phyloP scores from a whole-genome alignment of 1,140 invertebrate species.

The Brachionus paranguensis region DNA sequence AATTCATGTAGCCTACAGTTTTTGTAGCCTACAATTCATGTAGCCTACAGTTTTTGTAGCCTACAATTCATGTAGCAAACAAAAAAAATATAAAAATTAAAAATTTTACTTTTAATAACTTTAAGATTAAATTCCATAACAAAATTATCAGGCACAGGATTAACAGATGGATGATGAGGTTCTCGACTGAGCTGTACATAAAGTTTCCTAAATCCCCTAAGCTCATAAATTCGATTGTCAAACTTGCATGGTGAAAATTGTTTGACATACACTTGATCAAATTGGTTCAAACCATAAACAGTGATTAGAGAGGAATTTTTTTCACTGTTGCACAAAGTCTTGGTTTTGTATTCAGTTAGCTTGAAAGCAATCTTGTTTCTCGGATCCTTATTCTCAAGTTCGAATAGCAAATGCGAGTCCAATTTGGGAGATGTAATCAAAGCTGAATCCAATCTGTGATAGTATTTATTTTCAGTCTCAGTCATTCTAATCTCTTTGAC shows the following conservation, averaged over 20 bases:
- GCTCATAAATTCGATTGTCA: neutral
- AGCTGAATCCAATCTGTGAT: neutral
- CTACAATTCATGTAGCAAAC: neutral
- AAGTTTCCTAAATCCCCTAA: conserved; percentile 1
- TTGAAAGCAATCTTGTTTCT: neutral
- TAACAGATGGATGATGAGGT: neutral
- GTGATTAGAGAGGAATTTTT: neutral
- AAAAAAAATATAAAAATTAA: neutral
- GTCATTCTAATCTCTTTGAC: neutral
- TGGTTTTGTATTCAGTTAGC: conserved; percentile 8
- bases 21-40: neutral
- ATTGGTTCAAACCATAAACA: neutral
- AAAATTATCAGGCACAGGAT: neutral
- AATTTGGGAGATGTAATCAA: neutral
- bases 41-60: neutral
- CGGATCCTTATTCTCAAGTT: neutral
- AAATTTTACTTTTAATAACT: conserved; percentile 1
- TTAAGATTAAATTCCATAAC: conserved; percentile 4
- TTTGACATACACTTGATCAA: conserved; percentile 29
- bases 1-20: neutral
- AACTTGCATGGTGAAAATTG: conserved; percentile 11
- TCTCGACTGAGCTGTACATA: conserved; percentile 2
- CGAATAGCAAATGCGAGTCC: neutral
- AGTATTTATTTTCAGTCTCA: conserved; percentile 7
- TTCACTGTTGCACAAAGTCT: neutral